Percentiles rank a stretch among this genome's conserved stretches.
These are phyloP conservation scores for Hirundichthys speculiger DNA, from an alignment of 2,113 vertebrate genomes.

Conservation along the genomic window DNA sequence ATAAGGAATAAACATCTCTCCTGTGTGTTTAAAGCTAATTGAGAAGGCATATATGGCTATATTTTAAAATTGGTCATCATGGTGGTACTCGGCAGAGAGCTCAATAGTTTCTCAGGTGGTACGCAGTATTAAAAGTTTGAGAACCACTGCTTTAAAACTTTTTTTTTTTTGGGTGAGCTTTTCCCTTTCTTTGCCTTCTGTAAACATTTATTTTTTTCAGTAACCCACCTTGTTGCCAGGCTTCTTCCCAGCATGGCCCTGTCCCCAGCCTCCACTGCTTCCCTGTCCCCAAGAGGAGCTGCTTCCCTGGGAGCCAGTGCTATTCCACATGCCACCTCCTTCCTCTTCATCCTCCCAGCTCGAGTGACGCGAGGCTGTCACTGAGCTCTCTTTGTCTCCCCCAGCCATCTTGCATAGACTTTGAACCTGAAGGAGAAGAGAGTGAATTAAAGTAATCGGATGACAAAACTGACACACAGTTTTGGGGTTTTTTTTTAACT, in stretches of 20 bases:
- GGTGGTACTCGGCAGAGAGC: no score
- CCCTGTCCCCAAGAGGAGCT: slow-evolving; percentile 88
- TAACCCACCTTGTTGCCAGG: slow-evolving; percentile 88
- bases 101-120: no score
- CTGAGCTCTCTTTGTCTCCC: slow-evolving; percentile 91
- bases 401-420: slow-evolving; percentile 99
- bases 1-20: no score
- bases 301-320: slow-evolving; percentile 94
- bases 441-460: no score
- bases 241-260: slow-evolving; percentile 92
- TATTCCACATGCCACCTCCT: slow-evolving; percentile 91
- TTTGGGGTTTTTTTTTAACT: not conserved
- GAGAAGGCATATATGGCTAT: no score
- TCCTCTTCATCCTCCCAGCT: slow-evolving; percentile 99
- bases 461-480: not conserved
- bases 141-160: no score
- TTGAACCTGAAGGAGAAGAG: slow-evolving; percentile 84
- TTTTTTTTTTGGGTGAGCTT: no score
- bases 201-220: not conserved
- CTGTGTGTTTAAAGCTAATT: no score
- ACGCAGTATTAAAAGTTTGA: no score
- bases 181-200: no score
- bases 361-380: slow-evolving; percentile 91
- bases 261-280: slow-evolving; percentile 87
- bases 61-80: no score